Evolutionary conservation across 2,888 invertebrate species (phyloP).

Genomic region (Polymixis flavicincta): DNA sequence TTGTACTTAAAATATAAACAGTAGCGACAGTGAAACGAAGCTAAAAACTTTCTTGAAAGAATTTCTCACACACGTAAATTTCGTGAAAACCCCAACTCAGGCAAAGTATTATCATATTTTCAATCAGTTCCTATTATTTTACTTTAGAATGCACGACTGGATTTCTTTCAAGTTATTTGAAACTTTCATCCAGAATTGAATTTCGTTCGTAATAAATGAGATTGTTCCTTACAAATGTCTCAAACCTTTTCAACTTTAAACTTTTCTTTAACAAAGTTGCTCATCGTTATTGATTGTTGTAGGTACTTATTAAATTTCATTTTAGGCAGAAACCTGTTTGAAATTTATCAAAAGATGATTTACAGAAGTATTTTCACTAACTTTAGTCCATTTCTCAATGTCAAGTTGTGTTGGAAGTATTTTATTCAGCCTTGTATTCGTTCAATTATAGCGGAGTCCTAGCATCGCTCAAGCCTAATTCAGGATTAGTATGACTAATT

Average conservation of each 20-base stretch:
- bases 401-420: conserved; percentile 39
- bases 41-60: conserved; percentile 14
- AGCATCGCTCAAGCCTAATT: conserved; percentile 22
- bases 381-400: conserved; percentile 51
- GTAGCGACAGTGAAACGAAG: background rate
- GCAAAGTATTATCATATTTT: conserved; percentile 46
- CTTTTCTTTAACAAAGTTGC: conserved; percentile 36
- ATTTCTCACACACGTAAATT: conserved; percentile 22
- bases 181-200: conserved; percentile 51
- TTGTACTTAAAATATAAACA: too few relatives aligned
- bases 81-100: conserved; percentile 21
- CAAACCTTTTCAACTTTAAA: conserved; percentile 19
- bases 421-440: conserved; percentile 41
- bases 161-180: conserved; percentile 30
- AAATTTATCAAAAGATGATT: conserved; percentile 52
- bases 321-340: conserved; percentile 36
- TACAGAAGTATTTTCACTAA: conserved; percentile 41
- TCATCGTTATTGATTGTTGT: conserved; percentile 51
- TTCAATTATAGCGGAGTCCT: conserved; percentile 28
- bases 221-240: conserved; percentile 32
- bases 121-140: conserved; percentile 49
- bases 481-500: conserved; percentile 46
- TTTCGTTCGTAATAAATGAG: conserved; percentile 24
- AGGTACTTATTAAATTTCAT: conserved; percentile 39
- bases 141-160: conserved; percentile 34